Evolutionary conservation across 2,888 invertebrate species (phyloP).

Genomic region (Incurvaria masculella): DNA sequence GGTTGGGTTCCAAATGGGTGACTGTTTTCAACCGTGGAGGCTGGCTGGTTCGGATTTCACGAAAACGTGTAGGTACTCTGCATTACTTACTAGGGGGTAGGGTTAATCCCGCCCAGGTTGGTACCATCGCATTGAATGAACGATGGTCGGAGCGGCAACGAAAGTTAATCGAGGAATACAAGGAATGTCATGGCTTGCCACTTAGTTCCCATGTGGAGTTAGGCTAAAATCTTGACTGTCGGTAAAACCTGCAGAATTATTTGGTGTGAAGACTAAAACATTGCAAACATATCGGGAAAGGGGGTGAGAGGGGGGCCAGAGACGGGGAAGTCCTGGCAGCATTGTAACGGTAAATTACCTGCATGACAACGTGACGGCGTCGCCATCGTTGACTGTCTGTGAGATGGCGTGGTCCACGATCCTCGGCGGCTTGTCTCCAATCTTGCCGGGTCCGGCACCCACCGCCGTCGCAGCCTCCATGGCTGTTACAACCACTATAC

Average conservation of each 20-base stretch:
- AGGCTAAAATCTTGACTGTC: not conserved
- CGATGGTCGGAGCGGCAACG: too few species aligned
- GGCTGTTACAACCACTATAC: slow-evolving; percentile 49
- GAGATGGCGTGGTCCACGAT: slow-evolving; percentile 86
- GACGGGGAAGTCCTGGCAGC: not conserved
- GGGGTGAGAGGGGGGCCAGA: not conserved
- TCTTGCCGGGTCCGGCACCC: slow-evolving; percentile 46
- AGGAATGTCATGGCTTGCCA: too few species aligned
- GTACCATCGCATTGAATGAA: too few species aligned
- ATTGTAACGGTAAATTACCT: slow-evolving; percentile 46
- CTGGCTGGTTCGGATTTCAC: too few species aligned
- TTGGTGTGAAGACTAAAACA: not conserved
- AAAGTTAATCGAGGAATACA: too few species aligned
- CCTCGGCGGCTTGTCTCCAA: slow-evolving; percentile 76
- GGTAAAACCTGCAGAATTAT: not conserved
- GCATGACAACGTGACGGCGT: slow-evolving; percentile 79
- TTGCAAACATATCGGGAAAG: too few species aligned
- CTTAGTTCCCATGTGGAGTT: too few species aligned
- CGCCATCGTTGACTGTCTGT: slow-evolving; percentile 82
- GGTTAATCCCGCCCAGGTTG: too few species aligned
- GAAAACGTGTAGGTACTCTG: too few species aligned
- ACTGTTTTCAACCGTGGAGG: too few species aligned
- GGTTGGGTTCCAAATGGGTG: too few species aligned
- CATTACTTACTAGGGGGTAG: too few species aligned
- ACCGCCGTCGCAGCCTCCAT: slow-evolving; percentile 56